Evolutionary conservation across 2,888 invertebrate genomes (phyloP).

Genomic region (Andrena praecox): DNA sequence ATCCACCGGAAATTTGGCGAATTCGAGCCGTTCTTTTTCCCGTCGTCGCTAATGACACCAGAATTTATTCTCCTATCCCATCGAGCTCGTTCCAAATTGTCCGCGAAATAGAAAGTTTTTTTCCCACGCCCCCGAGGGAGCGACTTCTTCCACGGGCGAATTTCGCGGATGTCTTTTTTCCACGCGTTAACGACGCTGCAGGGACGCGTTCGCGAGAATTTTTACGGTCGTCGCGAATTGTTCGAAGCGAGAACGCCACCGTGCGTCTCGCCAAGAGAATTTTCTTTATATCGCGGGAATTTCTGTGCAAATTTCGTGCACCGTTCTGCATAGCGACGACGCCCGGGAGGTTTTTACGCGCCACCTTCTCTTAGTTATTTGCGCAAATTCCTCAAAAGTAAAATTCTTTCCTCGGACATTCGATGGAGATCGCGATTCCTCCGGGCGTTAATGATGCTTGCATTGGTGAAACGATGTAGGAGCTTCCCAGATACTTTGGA

Average conservation of each 20-base stretch:
- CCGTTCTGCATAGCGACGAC: neutral
- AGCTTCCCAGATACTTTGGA: neutral
- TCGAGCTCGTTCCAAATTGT: neutral
- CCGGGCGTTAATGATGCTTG: neutral
- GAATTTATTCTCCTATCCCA: constrained; percentile 29
- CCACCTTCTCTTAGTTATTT: neutral
- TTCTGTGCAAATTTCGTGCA: neutral
- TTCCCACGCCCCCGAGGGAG: neutral
- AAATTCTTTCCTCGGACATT: neutral
- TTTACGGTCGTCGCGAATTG: neutral
- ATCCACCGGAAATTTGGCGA: constrained; percentile 39
- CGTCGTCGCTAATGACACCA: constrained; percentile 23
- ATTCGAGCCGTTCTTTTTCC: neutral
- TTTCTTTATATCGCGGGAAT: neutral
- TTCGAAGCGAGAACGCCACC: neutral
- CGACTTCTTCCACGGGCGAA: neutral
- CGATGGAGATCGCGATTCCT: neutral
- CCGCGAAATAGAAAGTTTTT: constrained; percentile 1
- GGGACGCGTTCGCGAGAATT: neutral
- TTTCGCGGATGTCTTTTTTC: neutral
- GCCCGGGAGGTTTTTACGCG: neutral
- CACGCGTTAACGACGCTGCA: constrained; percentile 6
- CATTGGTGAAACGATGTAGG: neutral
- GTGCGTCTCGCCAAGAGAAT: neutral
- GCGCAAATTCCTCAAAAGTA: too few species aligned